Conservation (phyloP, 2,797 vertebrate species). For the Amblyraja radiata region DNA sequence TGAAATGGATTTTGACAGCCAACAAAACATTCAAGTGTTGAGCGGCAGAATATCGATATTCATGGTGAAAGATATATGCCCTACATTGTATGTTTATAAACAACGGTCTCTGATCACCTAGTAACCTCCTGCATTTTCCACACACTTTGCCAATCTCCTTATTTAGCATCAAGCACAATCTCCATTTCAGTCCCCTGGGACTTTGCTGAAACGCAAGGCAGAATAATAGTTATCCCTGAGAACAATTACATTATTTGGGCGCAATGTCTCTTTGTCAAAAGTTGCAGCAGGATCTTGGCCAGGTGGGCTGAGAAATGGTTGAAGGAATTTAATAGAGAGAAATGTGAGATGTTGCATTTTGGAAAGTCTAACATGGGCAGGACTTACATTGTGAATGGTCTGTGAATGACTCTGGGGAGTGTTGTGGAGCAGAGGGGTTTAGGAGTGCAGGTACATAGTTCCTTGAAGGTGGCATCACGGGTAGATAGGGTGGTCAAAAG, state of each 20-base stretch:
- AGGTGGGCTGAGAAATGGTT: too few relatives aligned
- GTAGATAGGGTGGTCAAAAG: too few relatives aligned
- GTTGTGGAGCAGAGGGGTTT: too few relatives aligned
- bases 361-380: too few relatives aligned
- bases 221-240: background rate
- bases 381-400: too few relatives aligned
- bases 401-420: too few relatives aligned
- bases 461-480: too few relatives aligned
- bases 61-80: background rate
- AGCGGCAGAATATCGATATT: background rate
- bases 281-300: too few relatives aligned
- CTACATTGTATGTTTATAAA: background rate
- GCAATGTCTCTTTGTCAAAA: background rate
- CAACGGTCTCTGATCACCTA: background rate
- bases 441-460: too few relatives aligned
- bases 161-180: background rate
- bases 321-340: too few relatives aligned
- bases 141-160: slow-evolving; percentile 7
- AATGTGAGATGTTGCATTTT: too few relatives aligned
- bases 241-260: background rate
- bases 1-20: background rate
- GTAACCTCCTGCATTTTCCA: background rate
- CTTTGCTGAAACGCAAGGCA: background rate
- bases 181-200: background rate
- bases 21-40: background rate